Conservation (phyloP, 1,140 invertebrate genomes). For the Drosophila truncata region DNA sequence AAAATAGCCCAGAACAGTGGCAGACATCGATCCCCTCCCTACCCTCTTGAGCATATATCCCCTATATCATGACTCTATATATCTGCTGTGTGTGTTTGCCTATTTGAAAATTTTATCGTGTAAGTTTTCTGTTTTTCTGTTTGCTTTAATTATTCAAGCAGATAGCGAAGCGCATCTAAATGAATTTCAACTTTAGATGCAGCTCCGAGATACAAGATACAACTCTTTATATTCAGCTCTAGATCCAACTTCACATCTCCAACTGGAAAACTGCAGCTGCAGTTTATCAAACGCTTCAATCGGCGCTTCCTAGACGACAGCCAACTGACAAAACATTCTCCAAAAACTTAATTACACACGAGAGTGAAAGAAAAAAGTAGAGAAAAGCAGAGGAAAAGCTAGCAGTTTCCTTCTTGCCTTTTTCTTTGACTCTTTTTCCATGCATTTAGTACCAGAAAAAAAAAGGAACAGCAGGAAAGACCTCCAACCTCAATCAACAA, state of each 20-base stretch:
- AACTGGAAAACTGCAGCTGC: slow-evolving; percentile 21
- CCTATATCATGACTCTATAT: neutral
- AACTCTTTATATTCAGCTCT: neutral
- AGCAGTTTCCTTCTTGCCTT: slow-evolving; percentile 19
- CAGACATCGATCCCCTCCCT: slow-evolving; percentile 26
- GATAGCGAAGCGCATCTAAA: slow-evolving; percentile 34
- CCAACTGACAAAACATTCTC: slow-evolving; percentile 47
- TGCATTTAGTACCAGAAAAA: neutral
- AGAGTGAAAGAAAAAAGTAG: slow-evolving; percentile 3
- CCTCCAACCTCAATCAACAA: slow-evolving; percentile 33
- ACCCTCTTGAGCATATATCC: neutral
- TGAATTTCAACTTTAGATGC: slow-evolving; percentile 12
- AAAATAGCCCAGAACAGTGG: slow-evolving; percentile 31
- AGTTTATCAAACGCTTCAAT: slow-evolving; percentile 46
- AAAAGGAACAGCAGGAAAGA: slow-evolving; percentile 1
- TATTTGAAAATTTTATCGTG: slow-evolving; percentile 11
- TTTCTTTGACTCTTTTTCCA: slow-evolving; percentile 21
- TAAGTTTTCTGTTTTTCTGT: slow-evolving; percentile 25
- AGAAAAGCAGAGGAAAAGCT: neutral
- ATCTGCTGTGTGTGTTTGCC: slow-evolving; percentile 1
- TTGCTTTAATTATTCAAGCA: slow-evolving; percentile 41
- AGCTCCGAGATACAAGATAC: neutral
- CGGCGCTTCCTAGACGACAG: slow-evolving; percentile 23
- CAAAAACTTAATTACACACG: slow-evolving; percentile 38
- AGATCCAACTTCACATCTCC: neutral